phyloP scores from a whole-genome alignment of 2,888 invertebrate species.

The Caenorhabditis angaria region DNA sequence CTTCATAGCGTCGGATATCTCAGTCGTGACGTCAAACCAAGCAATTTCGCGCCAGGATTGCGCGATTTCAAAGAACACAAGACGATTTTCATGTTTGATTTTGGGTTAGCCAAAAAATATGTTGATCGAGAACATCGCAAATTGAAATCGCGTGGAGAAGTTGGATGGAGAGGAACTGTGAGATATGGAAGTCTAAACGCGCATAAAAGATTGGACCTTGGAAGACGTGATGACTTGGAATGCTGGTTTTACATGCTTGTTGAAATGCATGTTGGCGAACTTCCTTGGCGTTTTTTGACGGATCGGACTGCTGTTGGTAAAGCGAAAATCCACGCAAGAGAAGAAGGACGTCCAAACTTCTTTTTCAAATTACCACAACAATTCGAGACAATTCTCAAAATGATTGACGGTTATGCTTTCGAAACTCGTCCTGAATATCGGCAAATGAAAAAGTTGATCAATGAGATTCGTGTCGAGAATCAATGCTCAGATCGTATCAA shows the following conservation, averaged over 20 bases:
- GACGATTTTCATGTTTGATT: constrained; percentile 44
- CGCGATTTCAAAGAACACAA: constrained; percentile 29
- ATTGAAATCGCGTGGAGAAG: constrained; percentile 48
- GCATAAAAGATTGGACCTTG: constrained; percentile 53
- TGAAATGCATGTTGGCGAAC: constrained; percentile 55
- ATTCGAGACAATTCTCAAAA: constrained; percentile 30
- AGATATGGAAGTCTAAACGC: constrained; percentile 60
- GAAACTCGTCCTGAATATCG: constrained; percentile 30
- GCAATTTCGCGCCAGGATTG: constrained; percentile 53
- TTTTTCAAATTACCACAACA: constrained; percentile 25
- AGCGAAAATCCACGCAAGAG: constrained; percentile 20
- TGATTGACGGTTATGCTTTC: constrained; percentile 34
- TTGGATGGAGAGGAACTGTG: constrained; percentile 61
- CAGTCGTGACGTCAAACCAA: constrained; percentile 50
- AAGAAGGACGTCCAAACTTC: constrained; percentile 13
- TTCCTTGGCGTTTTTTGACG: constrained; percentile 60
- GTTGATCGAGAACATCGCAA: constrained; percentile 35
- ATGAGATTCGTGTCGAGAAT: constrained; percentile 9
- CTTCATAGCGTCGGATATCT: constrained; percentile 50
- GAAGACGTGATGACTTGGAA: constrained; percentile 57
- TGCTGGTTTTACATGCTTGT: constrained; percentile 63
- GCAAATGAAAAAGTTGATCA: background rate
- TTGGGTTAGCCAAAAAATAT: constrained; percentile 42
- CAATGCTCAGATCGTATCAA: constrained; percentile 25
- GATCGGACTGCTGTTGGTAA: constrained; percentile 32